These are phyloP conservation scores for Nemotelus pantherinus DNA, from an alignment of 2,888 invertebrate genomes.

Conservation along the genomic window DNA sequence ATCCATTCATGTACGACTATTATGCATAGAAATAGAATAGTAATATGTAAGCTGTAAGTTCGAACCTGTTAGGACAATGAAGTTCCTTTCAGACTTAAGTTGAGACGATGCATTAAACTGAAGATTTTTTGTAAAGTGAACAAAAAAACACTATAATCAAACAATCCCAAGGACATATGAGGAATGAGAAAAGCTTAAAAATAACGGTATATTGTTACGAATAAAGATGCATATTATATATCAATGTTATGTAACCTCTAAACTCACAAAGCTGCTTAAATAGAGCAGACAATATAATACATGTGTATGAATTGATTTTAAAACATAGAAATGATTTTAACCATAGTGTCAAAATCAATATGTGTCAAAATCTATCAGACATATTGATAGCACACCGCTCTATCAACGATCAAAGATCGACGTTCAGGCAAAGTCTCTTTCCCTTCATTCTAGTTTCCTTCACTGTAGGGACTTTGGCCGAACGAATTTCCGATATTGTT, in stretches of 20 bases:
- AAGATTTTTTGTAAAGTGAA: too few species aligned
- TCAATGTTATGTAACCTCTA: neutral
- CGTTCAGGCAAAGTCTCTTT: too few species aligned
- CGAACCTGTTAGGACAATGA: slow-evolving; percentile 17
- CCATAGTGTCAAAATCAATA: slow-evolving; percentile 18
- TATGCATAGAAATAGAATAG: neutral
- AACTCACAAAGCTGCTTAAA: too few species aligned
- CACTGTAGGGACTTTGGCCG: neutral
- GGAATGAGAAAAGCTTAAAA: neutral
- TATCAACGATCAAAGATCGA: too few species aligned
- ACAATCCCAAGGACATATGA: too few species aligned
- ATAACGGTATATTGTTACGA: slow-evolving; percentile 2
- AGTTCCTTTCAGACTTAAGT: slow-evolving; percentile 37
- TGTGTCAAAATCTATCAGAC: slow-evolving; percentile 33
- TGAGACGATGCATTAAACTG: neutral
- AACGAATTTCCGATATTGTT: neutral
- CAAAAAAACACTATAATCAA: too few species aligned
- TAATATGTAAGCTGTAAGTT: slow-evolving; percentile 18
- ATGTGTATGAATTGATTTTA: slow-evolving; percentile 39
- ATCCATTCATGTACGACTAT: slow-evolving; percentile 10
- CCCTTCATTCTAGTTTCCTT: too few species aligned
- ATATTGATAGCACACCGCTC: neutral
- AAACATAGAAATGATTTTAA: neutral
- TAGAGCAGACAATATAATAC: slow-evolving; percentile 36
- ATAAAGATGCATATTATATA: slow-evolving; percentile 13